Evolutionary conservation across 2,113 vertebrate genomes (phyloP).

Genomic region (Peromyscus polionotus): DNA sequence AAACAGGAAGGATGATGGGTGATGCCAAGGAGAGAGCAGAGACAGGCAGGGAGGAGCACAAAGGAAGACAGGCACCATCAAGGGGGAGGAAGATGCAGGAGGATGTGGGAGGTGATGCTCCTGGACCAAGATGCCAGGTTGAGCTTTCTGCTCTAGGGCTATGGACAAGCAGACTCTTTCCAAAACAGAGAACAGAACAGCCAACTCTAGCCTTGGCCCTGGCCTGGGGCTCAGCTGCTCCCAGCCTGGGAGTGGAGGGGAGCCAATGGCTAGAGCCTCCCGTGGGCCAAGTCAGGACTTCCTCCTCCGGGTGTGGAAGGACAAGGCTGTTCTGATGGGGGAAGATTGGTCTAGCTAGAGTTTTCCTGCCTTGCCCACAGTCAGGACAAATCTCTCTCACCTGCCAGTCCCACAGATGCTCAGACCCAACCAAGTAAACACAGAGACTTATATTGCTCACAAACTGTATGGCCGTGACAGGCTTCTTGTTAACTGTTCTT

Average conservation of each 20-base stretch:
- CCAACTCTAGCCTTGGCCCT: neutral
- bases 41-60: neutral
- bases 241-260: neutral
- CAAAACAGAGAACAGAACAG: neutral
- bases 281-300: neutral
- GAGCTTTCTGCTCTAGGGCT: neutral
- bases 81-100: too few species aligned
- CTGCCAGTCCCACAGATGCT: too few species aligned
- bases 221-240: neutral
- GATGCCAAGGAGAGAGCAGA: neutral
- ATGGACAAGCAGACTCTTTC: neutral
- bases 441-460: too few species aligned
- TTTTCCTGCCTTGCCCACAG: too few species aligned
- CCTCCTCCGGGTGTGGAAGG: neutral
- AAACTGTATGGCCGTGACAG: too few species aligned
- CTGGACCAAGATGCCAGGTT: constrained; percentile 29
- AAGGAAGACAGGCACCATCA: neutral
- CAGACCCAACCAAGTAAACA: too few species aligned
- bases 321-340: neutral
- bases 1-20: too few species aligned
- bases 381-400: too few species aligned
- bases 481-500: too few species aligned
- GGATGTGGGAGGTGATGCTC: neutral
- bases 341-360: neutral
- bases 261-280: neutral